Percentiles rank a stretch among this genome's conserved stretches.
phyloP scores from a whole-genome alignment of 2,797 vertebrate species.

The Petrocephalus schoutedeni region DNA sequence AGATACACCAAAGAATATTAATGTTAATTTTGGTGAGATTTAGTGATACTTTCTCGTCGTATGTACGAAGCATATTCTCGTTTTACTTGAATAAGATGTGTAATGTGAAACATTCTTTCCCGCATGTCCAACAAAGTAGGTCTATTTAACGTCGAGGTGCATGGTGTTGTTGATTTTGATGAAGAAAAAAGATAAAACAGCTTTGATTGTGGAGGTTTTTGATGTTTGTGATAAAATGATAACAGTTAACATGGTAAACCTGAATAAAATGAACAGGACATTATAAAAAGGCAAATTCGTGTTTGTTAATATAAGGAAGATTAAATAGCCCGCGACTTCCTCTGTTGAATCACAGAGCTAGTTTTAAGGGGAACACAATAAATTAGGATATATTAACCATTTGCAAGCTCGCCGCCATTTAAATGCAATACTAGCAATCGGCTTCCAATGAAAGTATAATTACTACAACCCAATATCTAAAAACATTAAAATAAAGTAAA shows the following conservation, averaged over 20 bases:
- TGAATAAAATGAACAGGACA: conserved; percentile 51
- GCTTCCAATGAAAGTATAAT: not conserved
- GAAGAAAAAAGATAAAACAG: conserved; percentile 50
- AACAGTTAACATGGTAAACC: conserved; percentile 52
- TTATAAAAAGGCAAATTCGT: conserved; percentile 40
- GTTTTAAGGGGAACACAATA: not conserved
- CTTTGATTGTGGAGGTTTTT: conserved; percentile 58
- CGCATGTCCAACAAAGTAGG: conserved; percentile 84
- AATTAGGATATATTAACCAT: not conserved
- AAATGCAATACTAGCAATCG: not conserved
- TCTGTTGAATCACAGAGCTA: not conserved
- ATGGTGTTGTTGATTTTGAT: conserved; percentile 61
- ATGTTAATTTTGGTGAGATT: conserved; percentile 86
- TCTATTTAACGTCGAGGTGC: conserved; percentile 65
- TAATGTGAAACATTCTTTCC: conserved; percentile 78
- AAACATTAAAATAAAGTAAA: not conserved
- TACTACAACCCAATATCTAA: not conserved
- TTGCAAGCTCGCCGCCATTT: too few relatives aligned
- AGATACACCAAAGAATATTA: conserved; percentile 96
- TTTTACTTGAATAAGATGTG: conserved; percentile 89
- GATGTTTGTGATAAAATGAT: conserved; percentile 60
- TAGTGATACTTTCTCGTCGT: conserved; percentile 75
- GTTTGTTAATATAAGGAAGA: conserved; percentile 30
- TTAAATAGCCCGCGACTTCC: not conserved
- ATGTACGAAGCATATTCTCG: conserved; percentile 64